A percentile compares a stretch with the other conserved stretches of the same genome.
These are phyloP conservation scores for Neosilurus mollespiculum DNA, from an alignment of 2,797 vertebrate genomes.

Conservation along the genomic window DNA sequence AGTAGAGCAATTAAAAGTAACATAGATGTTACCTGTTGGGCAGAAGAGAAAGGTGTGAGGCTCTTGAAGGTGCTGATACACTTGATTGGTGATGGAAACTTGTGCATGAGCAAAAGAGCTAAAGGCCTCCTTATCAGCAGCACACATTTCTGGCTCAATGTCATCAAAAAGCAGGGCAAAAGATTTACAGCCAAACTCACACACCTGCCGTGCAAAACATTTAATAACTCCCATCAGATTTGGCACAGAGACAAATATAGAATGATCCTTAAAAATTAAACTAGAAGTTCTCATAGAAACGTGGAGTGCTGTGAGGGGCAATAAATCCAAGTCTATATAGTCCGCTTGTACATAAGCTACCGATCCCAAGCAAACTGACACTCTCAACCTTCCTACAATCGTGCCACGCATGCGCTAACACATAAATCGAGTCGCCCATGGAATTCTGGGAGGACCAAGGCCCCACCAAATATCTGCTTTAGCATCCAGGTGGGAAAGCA, in stretches of 20 bases:
- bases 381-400: too few relatives aligned
- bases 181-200: slow-evolving; percentile 89
- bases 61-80: slow-evolving; percentile 87
- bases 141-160: slow-evolving; percentile 95
- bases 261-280: background rate
- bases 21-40: slow-evolving; percentile 84
- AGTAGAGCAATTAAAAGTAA: too few relatives aligned
- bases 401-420: too few relatives aligned
- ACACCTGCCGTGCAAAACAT: slow-evolving; percentile 74
- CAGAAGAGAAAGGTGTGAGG: slow-evolving; percentile 95
- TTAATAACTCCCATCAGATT: background rate
- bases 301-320: too few relatives aligned
- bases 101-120: slow-evolving; percentile 95
- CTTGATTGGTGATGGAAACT: slow-evolving; percentile 89
- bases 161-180: slow-evolving; percentile 97
- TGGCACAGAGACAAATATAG: background rate
- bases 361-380: too few relatives aligned
- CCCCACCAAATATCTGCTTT: too few relatives aligned
- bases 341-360: too few relatives aligned
- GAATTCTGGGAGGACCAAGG: too few relatives aligned
- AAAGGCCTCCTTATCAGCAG: slow-evolving; percentile 91
- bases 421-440: too few relatives aligned
- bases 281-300: background rate
- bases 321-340: too few relatives aligned
- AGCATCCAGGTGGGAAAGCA: too few relatives aligned